Percentiles rank a stretch among this genome's conserved stretches.
These are phyloP conservation scores for Cremastobaeus sp. DNA, from an alignment of 2,888 invertebrate genomes.

Conservation along the genomic window DNA sequence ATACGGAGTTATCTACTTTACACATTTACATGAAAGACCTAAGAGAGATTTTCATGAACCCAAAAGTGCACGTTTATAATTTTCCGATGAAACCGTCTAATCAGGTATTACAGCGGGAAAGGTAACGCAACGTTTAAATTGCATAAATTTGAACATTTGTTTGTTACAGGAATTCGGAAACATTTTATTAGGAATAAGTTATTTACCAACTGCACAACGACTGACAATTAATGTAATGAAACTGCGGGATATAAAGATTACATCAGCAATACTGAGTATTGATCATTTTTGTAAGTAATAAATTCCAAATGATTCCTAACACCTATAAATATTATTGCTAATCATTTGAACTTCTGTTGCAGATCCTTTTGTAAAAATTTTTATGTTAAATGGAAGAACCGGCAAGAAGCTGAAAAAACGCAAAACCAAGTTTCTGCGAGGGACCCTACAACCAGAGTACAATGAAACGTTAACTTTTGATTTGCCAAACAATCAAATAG, in stretches of 20 bases:
- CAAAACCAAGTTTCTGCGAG: conserved; percentile 73
- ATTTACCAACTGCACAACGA: conserved; percentile 79
- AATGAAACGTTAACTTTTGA: conserved; percentile 79
- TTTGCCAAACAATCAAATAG: conserved; percentile 74
- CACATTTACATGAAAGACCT: conserved; percentile 77
- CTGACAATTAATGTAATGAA: conserved; percentile 79
- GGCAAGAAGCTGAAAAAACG: conserved; percentile 77
- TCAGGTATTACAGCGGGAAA: conserved; percentile 67
- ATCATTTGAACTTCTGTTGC: conserved; percentile 20
- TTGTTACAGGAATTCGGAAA: conserved; percentile 77
- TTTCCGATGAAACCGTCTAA: conserved; percentile 77
- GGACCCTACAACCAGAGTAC: conserved; percentile 74
- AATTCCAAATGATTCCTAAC: too few species aligned
- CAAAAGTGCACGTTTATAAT: conserved; percentile 77
- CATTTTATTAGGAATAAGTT: conserved; percentile 78
- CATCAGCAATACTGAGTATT: conserved; percentile 67
- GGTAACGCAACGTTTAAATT: background rate
- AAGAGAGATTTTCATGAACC: conserved; percentile 74
- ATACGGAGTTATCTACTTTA: conserved; percentile 78
- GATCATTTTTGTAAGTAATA: conserved; percentile 76
- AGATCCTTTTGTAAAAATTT: conserved; percentile 78
- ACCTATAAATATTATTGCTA: too few species aligned
- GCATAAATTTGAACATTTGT: background rate
- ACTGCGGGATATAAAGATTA: conserved; percentile 76
- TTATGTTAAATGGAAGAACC: conserved; percentile 76